A percentile compares a stretch with the other conserved stretches of the same genome.
Evolutionary conservation across 2,113 vertebrate genomes (phyloP).

Genomic region (Argyrosomus japonicus): DNA sequence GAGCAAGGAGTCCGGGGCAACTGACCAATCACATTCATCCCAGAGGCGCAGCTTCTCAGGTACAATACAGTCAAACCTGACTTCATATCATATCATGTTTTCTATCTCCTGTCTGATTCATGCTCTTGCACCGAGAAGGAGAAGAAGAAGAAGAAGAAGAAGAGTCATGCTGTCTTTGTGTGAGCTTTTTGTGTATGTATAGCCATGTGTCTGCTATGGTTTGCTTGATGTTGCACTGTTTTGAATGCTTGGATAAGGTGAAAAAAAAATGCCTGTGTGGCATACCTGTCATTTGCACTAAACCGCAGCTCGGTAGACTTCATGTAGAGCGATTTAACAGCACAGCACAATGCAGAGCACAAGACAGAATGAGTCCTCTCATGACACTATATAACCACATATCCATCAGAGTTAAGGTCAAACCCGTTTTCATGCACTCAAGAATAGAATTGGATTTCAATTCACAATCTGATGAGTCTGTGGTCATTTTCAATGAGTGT

Average conservation of each 20-base stretch:
- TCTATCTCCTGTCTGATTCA: conserved; percentile 48
- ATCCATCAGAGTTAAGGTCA: conserved; percentile 36
- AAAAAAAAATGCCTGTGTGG: conserved; percentile 62
- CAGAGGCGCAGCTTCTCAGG: conserved; percentile 95
- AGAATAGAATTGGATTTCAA: conserved; percentile 20
- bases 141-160: background rate
- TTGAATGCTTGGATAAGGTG: conserved; percentile 70
- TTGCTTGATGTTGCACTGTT: conserved; percentile 50
- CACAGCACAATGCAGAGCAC: conserved; percentile 66
- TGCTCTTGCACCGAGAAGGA: background rate
- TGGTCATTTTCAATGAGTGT: background rate
- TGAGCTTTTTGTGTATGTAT: background rate
- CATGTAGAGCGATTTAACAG: conserved; percentile 48
- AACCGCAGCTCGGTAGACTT: conserved; percentile 45
- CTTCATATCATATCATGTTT: conserved; percentile 18
- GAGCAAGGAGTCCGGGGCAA: conserved; percentile 86
- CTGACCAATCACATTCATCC: conserved; percentile 86
- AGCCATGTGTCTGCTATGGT: conserved; percentile 16
- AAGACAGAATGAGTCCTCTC: conserved; percentile 72
- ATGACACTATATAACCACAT: conserved; percentile 7
- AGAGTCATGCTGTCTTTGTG: conserved; percentile 1
- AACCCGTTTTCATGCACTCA: conserved; percentile 21
- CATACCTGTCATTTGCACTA: conserved; percentile 71
- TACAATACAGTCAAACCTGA: conserved; percentile 73
- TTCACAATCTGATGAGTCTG: background rate